Evolutionary conservation across 2,888 invertebrate species (phyloP).

Genomic region (Agrochola lota): DNA sequence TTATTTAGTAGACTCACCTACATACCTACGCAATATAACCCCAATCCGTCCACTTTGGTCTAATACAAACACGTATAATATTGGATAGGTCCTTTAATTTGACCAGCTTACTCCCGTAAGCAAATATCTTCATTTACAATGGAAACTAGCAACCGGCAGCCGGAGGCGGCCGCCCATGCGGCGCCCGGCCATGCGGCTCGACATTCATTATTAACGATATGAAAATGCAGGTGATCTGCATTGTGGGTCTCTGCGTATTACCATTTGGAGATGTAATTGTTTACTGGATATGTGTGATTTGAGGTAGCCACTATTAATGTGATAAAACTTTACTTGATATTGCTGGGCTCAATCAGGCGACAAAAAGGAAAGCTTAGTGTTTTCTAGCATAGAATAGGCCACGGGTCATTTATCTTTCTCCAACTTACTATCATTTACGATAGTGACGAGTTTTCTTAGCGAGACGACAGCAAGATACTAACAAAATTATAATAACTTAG

Average conservation of each 20-base stretch:
- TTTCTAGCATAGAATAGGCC: neutral
- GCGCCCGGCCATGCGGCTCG: neutral
- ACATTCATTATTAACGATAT: conserved; percentile 63
- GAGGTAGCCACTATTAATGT: neutral
- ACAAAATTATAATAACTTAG: neutral
- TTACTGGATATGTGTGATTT: conserved; percentile 12
- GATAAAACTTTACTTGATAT: neutral
- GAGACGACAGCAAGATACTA: neutral
- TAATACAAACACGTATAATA: conserved; percentile 34
- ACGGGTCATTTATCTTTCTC: neutral
- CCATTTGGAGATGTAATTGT: conserved; percentile 20
- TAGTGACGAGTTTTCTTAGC: neutral
- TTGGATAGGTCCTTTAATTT: conserved; percentile 39
- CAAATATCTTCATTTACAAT: conserved; percentile 67
- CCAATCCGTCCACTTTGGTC: neutral
- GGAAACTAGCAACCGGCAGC: conserved; percentile 44
- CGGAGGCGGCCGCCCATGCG: conserved; percentile 2
- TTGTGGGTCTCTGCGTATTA: conserved; percentile 21
- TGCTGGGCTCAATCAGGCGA: neutral
- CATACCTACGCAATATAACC: neutral
- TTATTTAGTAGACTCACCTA: neutral
- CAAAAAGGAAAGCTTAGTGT: neutral
- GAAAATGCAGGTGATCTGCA: conserved; percentile 60
- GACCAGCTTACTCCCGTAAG: conserved; percentile 30
- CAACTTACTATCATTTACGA: neutral